A percentile compares a stretch with the other conserved stretches of the same genome.
phyloP scores from a whole-genome alignment of 2,888 invertebrate genomes.

The Patella ulyssiponensis region DNA sequence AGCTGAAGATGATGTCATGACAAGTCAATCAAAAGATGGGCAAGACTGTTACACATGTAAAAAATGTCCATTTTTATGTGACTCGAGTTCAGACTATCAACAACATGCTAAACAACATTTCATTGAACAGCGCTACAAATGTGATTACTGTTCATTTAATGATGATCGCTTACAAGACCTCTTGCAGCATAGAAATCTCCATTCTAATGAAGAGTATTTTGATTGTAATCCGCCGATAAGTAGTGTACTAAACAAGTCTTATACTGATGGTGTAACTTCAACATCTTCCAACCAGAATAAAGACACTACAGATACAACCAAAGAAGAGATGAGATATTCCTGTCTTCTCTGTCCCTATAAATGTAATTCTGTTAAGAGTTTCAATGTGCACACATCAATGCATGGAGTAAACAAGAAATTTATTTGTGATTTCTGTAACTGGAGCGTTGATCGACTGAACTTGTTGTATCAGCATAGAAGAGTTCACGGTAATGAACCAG shows the following conservation, averaged over 20 bases:
- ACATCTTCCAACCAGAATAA: neutral
- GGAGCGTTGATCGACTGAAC: constrained; percentile 62
- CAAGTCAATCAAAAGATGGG: constrained; percentile 29
- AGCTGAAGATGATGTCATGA: constrained; percentile 31
- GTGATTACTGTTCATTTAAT: constrained; percentile 56
- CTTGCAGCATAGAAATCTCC: constrained; percentile 52
- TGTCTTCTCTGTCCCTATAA: constrained; percentile 60
- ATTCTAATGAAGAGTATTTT: constrained; percentile 50
- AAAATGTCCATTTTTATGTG: constrained; percentile 55
- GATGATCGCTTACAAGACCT: constrained; percentile 48
- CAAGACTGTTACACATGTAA: constrained; percentile 43
- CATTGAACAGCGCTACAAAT: constrained; percentile 42
- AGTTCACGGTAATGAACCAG: constrained; percentile 53
- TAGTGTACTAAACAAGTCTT: constrained; percentile 41
- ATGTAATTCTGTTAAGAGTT: constrained; percentile 55
- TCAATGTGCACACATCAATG: constrained; percentile 58
- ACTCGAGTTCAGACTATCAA: constrained; percentile 49
- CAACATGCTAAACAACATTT: constrained; percentile 55
- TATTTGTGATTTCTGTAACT: constrained; percentile 66
- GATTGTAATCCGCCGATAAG: constrained; percentile 40
- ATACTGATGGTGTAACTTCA: constrained; percentile 13
- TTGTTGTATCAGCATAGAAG: constrained; percentile 62
- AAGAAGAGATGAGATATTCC: constrained; percentile 38
- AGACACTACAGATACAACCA: neutral
- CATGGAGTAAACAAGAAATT: constrained; percentile 59